Conservation (phyloP, 1,140 invertebrate genomes). For the Ditylenchus dipsaci region DNA sequence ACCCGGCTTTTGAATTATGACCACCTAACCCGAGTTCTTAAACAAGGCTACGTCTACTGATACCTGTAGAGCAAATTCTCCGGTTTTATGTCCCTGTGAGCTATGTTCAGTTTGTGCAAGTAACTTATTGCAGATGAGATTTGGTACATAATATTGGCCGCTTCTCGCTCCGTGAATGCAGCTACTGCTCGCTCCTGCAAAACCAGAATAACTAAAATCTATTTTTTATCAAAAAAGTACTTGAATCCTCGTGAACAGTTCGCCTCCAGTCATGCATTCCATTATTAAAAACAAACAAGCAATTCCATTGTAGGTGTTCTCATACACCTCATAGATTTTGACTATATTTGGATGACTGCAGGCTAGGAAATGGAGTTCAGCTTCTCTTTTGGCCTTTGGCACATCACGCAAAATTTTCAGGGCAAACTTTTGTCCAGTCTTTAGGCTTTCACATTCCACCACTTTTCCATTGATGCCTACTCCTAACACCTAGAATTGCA, state of each 20-base stretch:
- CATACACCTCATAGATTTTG: conserved; percentile 86
- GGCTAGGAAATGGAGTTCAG: conserved; percentile 87
- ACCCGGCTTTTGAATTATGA: too few species aligned
- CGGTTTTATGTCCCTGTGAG: conserved; percentile 55
- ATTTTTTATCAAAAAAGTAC: conserved; percentile 14
- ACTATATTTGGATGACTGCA: conserved; percentile 86
- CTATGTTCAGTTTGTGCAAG: conserved; percentile 85
- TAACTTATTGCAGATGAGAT: conserved; percentile 89
- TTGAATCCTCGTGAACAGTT: conserved; percentile 68
- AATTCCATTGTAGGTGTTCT: conserved; percentile 82
- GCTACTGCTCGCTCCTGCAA: conserved; percentile 39
- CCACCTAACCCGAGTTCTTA: too few species aligned
- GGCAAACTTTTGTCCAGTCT: conserved; percentile 73
- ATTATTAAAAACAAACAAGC: conserved; percentile 90
- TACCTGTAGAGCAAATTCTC: conserved; percentile 64
- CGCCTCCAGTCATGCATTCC: conserved; percentile 97
- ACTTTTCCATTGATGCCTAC: conserved; percentile 94
- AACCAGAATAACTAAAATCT: not conserved
- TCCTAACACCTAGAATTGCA: conserved; percentile 70
- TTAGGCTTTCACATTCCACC: conserved; percentile 68
- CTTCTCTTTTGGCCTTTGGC: conserved; percentile 83
- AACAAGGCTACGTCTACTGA: too few species aligned
- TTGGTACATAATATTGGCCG: conserved; percentile 85
- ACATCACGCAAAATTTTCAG: conserved; percentile 85
- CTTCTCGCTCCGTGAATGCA: conserved; percentile 64